Evolutionary conservation across 1,140 invertebrate genomes (phyloP).

Genomic region (Drosophila nebulosa): DNA sequence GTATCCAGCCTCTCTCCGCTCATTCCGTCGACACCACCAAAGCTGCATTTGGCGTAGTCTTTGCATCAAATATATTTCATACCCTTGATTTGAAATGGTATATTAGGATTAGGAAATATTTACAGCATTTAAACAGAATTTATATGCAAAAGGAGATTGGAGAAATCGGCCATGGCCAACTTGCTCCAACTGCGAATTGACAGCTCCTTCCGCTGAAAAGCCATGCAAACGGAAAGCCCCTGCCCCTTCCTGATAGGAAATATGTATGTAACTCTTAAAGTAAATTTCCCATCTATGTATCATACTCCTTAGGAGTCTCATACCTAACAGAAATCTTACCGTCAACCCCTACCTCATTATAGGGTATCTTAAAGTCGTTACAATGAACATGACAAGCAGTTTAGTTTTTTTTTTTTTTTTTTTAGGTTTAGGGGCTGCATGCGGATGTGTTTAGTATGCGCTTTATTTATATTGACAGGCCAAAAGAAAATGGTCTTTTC

Average conservation of each 20-base stretch:
- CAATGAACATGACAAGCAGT: neutral
- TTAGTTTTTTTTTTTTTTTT: neutral
- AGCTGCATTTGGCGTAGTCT: neutral
- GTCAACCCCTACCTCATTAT: neutral
- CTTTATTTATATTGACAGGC: constrained; percentile 46
- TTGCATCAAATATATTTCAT: neutral
- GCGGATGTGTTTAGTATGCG: constrained; percentile 45
- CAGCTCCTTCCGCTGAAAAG: no score
- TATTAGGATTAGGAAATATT: neutral
- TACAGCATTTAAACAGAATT: neutral
- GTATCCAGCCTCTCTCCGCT: neutral
- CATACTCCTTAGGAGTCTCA: no score
- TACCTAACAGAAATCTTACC: no score
- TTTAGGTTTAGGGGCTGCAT: neutral
- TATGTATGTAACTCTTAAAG: no score
- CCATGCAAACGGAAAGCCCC: no score
- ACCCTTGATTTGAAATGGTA: neutral
- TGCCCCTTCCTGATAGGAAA: no score
- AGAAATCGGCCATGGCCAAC: no score
- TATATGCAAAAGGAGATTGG: no score
- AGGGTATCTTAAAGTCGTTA: neutral
- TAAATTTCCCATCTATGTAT: no score
- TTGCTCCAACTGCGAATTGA: no score
- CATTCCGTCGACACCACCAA: neutral
- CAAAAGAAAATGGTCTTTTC: constrained; percentile 7